Evolutionary conservation across 2,113 vertebrate genomes (phyloP).

Genomic region (Microcebus lehilahytsara): DNA sequence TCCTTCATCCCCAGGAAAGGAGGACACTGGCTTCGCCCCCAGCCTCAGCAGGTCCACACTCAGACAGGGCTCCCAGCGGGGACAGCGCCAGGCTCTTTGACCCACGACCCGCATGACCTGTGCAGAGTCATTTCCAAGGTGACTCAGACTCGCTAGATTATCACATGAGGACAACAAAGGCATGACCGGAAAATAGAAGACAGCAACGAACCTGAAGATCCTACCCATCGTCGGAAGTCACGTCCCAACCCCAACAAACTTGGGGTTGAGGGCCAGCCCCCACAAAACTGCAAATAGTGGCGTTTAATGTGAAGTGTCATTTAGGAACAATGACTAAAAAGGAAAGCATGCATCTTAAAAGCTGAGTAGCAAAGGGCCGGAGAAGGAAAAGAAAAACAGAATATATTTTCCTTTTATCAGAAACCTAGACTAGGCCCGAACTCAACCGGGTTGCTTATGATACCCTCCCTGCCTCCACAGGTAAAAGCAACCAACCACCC

Average conservation of each 20-base stretch:
- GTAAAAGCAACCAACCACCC: background rate
- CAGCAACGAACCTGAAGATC: background rate
- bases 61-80: background rate
- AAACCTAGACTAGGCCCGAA: background rate
- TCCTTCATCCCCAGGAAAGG: background rate
- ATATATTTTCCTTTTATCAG: background rate
- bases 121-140: background rate
- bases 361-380: background rate
- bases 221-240: background rate
- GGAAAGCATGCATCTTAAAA: background rate
- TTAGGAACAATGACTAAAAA: background rate
- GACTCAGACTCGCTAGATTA: constrained; percentile 9
- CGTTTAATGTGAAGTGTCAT: background rate
- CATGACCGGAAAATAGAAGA: background rate
- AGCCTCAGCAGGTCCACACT: background rate
- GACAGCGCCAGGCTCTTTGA: background rate
- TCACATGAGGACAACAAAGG: background rate
- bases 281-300: background rate
- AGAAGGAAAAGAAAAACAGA: no score
- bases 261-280: background rate
- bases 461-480: background rate
- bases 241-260: background rate
- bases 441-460: no score
- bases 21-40: background rate
- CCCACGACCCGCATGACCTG: background rate